Evolutionary conservation across 2,113 vertebrate genomes (phyloP).

Genomic region (Phalacrocorax aristotelis): DNA sequence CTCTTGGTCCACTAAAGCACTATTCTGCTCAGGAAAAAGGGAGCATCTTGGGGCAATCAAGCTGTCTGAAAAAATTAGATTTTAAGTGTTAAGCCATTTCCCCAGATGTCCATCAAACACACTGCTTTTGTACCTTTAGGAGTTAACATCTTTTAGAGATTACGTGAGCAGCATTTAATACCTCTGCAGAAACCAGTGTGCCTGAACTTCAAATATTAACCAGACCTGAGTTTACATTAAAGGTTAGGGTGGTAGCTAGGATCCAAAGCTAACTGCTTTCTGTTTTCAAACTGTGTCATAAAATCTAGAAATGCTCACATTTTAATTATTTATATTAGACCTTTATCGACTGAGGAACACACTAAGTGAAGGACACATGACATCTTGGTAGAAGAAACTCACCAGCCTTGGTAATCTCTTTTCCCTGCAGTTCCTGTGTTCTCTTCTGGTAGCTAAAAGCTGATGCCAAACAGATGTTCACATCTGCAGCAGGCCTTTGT

Average conservation of each 20-base stretch:
- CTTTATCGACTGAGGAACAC: neutral
- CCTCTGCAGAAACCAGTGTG: neutral
- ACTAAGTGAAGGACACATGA: neutral
- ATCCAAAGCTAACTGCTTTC: neutral
- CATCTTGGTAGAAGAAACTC: neutral
- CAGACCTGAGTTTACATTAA: neutral
- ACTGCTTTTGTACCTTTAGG: neutral
- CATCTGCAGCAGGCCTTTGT: constrained; percentile 28
- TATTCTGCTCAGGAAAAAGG: neutral
- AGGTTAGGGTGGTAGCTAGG: neutral
- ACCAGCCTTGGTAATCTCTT: constrained; percentile 40
- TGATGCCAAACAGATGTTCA: constrained; percentile 56
- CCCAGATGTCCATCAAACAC: neutral
- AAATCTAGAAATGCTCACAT: neutral
- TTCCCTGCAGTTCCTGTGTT: constrained; percentile 15
- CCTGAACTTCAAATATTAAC: neutral
- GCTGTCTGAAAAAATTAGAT: neutral
- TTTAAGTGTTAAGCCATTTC: neutral
- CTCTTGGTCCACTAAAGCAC: neutral
- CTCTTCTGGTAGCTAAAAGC: constrained; percentile 35
- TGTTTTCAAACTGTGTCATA: neutral
- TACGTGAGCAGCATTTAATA: neutral
- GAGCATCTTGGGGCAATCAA: neutral
- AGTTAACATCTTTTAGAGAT: neutral
- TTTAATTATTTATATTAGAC: neutral